Evolutionary conservation across 2,888 invertebrate species (phyloP), one percentile per base, ranked within the genome.

Genomic region (Drosophila meridiana): DNA sequence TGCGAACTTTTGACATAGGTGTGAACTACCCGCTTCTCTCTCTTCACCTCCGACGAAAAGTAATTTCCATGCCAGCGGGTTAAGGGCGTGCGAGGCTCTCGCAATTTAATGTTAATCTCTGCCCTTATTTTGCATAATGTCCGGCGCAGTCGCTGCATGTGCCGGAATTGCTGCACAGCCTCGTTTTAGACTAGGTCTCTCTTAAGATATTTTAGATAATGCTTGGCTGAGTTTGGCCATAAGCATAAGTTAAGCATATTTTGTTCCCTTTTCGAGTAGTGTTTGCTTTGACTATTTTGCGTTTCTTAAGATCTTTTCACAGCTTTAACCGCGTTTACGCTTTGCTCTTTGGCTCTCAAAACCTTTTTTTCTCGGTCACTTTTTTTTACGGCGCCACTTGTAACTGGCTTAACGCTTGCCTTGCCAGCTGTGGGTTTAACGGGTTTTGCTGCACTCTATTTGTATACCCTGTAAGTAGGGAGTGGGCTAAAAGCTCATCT

Each of bases 41-140:
- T 26, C 11, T n/a, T 28, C 28, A 14, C 58, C 7, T 38, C 14
- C 2, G 58, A 55, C 34, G 42, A 63, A 63, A 70, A 63, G 70
- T 61, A 74, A 74, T 79, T 79, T 66, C 42, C 40, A 45, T 50
- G 53, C 47, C 47, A 60, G 62, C 9, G 57, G 47, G 1, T 14
- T 28, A 28, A 60, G 26, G 14, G 52, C 14, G 1, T 14, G 50
- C 50, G 28, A 2, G 43, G 14, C 13, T 36, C 9, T 14, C 40
- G 38, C 38, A 59, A 30, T 60, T 65, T 59, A 53, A 80, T 74
- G 74, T 80, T 85, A 71, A 85, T 80, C 80, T 72, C 40, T 36
- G 65, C 62, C 53, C 59, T 59, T 82, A 61, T 71, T 83, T 82
- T 82, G 68, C 86, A 82, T 88, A 83, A 83, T 83, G 80, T 66